Percentiles rank a stretch among this genome's conserved stretches.
Evolutionary conservation across 2,797 vertebrate species (phyloP).

Genomic region (Myotis myotis): DNA sequence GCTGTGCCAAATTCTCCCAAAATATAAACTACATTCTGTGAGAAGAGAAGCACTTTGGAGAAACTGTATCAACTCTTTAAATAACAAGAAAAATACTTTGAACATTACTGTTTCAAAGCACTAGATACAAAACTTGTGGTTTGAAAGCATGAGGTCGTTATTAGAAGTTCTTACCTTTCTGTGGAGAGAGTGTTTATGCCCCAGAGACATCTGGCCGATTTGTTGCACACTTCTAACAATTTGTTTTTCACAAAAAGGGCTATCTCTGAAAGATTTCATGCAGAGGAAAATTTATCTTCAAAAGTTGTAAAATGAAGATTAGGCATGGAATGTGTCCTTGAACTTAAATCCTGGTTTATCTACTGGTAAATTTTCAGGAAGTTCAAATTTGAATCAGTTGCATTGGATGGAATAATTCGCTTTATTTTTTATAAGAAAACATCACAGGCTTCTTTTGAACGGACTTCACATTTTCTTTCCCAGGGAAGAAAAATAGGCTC

Average conservation of each 20-base stretch:
- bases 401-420: constrained; percentile 45
- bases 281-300: constrained; percentile 65
- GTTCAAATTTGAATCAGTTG: constrained; percentile 63
- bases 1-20: constrained; percentile 60
- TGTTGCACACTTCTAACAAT: constrained; percentile 53
- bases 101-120: background rate
- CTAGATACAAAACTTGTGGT: background rate
- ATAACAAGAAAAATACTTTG: constrained; percentile 17
- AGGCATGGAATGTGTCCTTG: constrained; percentile 74
- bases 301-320: constrained; percentile 74
- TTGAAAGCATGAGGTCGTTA: background rate
- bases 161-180: constrained; percentile 40
- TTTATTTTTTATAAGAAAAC: constrained; percentile 50
- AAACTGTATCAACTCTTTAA: constrained; percentile 61
- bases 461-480: constrained; percentile 27
- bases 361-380: constrained; percentile 72
- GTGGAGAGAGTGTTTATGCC: constrained; percentile 9
- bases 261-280: constrained; percentile 62
- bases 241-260: constrained; percentile 52
- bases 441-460: constrained; percentile 48
- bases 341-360: constrained; percentile 70
- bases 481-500: background rate
- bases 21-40: constrained; percentile 73
- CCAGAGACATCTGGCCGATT: constrained; percentile 60
- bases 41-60: constrained; percentile 59